Conservation (phyloP, 2,113 vertebrate species). For the Pica pica region DNA sequence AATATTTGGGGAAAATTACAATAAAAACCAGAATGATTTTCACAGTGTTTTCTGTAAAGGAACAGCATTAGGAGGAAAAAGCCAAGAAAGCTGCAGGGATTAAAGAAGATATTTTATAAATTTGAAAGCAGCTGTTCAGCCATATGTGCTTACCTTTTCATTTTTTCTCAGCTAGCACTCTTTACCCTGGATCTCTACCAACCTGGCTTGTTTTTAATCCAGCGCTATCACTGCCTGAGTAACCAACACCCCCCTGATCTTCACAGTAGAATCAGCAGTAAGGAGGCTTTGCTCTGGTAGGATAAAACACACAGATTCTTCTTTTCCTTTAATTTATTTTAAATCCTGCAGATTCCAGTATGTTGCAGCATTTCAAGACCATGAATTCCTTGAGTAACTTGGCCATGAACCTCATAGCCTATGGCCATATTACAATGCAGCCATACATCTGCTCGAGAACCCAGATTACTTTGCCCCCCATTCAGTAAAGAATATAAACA, state of each 20-base stretch:
- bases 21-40: conserved; percentile 47
- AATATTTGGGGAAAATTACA: conserved; percentile 65
- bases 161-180: conserved; percentile 59
- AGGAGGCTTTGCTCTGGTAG: neutral
- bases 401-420: neutral
- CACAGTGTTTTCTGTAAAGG: conserved; percentile 56
- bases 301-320: neutral
- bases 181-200: conserved; percentile 68
- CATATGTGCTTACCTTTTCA: conserved; percentile 76
- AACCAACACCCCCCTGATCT: conserved; percentile 44
- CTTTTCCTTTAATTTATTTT: conserved; percentile 14
- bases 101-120: conserved; percentile 76
- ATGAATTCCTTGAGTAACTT: neutral
- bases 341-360: neutral
- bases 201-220: conserved; percentile 68
- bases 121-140: conserved; percentile 75
- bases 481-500: neutral
- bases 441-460: neutral
- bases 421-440: neutral
- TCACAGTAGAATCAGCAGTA: neutral
- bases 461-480: neutral
- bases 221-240: conserved; percentile 49
- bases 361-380: neutral
- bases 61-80: conserved; percentile 69
- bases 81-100: conserved; percentile 71